Percentiles rank a stretch among this genome's conserved stretches.
These are phyloP conservation scores for Coracias cyanogaster DNA, from an alignment of 2,797 vertebrate species.

Conservation along the genomic window DNA sequence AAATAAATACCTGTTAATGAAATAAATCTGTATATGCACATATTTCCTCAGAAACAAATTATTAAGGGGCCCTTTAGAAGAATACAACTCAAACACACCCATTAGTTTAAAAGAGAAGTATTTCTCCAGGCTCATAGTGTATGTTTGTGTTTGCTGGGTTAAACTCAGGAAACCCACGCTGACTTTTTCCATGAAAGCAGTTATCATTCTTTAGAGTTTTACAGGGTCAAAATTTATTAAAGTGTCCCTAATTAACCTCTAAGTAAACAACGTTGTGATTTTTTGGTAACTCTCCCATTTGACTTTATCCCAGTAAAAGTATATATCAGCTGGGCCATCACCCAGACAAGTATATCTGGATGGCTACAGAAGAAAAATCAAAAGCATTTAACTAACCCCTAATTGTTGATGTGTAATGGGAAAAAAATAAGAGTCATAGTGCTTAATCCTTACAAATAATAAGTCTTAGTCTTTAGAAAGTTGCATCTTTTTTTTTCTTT, in stretches of 20 bases:
- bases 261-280: slow-evolving; percentile 1
- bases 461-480: slow-evolving; percentile 34
- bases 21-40: slow-evolving; percentile 82
- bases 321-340: neutral
- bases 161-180: slow-evolving; percentile 36
- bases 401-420: neutral
- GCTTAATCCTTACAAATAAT: slow-evolving; percentile 44
- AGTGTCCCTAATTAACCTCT: slow-evolving; percentile 33
- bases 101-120: slow-evolving; percentile 44
- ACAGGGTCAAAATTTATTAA: neutral
- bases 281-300: neutral
- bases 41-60: slow-evolving; percentile 77
- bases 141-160: neutral
- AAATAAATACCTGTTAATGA: slow-evolving; percentile 85
- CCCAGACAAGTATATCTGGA: neutral
- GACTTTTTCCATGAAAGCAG: slow-evolving; percentile 22
- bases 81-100: slow-evolving; percentile 33
- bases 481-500: slow-evolving; percentile 9
- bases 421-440: neutral
- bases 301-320: neutral
- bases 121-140: slow-evolving; percentile 9
- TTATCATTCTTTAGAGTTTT: slow-evolving; percentile 51
- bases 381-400: neutral
- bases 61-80: slow-evolving; percentile 65
- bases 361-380: slow-evolving; percentile 21